phyloP scores from a whole-genome alignment of 1,140 invertebrate species.

The Agraylea sexmaculata region DNA sequence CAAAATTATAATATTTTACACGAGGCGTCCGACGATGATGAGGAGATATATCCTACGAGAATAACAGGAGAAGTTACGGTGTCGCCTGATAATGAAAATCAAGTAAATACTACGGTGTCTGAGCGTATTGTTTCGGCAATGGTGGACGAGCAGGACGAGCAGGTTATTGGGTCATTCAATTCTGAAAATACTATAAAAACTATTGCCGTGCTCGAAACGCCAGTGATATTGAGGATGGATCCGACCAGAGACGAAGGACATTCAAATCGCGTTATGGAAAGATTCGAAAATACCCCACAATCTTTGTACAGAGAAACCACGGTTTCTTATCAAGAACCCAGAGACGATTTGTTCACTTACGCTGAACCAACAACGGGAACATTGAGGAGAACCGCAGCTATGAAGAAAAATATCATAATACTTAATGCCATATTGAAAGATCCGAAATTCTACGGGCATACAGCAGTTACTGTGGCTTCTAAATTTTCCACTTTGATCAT shows the following conservation, averaged over 20 bases:
- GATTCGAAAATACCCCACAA: constrained; percentile 26
- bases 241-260: constrained; percentile 3
- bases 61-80: constrained; percentile 3
- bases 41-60: constrained; percentile 32
- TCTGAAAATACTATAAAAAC: constrained; percentile 29
- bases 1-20: constrained; percentile 35
- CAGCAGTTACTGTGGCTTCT: constrained; percentile 29
- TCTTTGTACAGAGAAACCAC: constrained; percentile 38
- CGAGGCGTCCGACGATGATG: constrained; percentile 34
- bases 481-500: constrained; percentile 32
- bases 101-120: background rate
- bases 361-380: constrained; percentile 26
- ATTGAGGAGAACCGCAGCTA: constrained; percentile 28
- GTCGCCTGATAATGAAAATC: constrained; percentile 7
- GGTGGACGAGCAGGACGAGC: constrained; percentile 30
- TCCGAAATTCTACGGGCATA: constrained; percentile 36
- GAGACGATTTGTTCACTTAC: constrained; percentile 26
- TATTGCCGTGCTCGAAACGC: constrained; percentile 29
- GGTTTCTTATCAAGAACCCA: constrained; percentile 24
- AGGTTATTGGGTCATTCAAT: constrained; percentile 34
- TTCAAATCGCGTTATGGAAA: constrained; percentile 25
- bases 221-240: constrained; percentile 25
- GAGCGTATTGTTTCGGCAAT: background rate
- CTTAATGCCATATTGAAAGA: constrained; percentile 32
- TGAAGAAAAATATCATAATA: constrained; percentile 35